These are phyloP conservation scores for Nasua narica DNA, from an alignment of 2,797 vertebrate genomes.

Conservation along the genomic window DNA sequence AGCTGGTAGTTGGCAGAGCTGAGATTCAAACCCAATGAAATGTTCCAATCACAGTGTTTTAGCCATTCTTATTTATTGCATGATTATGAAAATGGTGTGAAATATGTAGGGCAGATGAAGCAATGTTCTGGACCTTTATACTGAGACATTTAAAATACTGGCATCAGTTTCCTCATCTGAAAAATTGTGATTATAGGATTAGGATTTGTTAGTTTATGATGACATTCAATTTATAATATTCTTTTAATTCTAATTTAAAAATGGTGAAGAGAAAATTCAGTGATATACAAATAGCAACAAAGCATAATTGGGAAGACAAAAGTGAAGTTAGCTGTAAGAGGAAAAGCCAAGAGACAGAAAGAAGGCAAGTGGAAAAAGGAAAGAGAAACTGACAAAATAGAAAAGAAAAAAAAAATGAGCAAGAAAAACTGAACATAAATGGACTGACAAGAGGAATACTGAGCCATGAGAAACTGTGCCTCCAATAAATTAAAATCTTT, in stretches of 20 bases:
- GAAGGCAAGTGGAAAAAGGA: not conserved
- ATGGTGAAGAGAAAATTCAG: not conserved
- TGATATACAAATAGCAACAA: not conserved
- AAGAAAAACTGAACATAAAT: not conserved
- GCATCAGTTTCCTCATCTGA: not conserved
- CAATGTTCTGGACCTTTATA: not conserved
- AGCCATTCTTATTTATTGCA: not conserved
- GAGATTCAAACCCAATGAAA: not conserved
- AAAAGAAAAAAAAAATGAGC: not conserved
- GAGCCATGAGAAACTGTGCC: not conserved
- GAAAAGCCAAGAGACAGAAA: not conserved
- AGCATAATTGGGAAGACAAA: not conserved
- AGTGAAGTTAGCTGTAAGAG: not conserved
- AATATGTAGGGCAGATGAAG: not conserved
- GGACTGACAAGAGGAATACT: not conserved
- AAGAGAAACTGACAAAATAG: not conserved
- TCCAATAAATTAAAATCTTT: not conserved
- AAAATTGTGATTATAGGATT: not conserved
- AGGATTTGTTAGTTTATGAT: not conserved
- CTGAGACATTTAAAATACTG: not conserved
- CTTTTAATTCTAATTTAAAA: not conserved
- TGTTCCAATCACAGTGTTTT: not conserved
- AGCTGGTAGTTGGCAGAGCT: not conserved
- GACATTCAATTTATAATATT: not conserved
- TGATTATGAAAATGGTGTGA: not conserved